Percentiles rank a stretch among this genome's conserved stretches.
These are phyloP conservation scores for Mesorhabditis belari DNA, from an alignment of 2,888 invertebrate genomes.

Conservation along the genomic window DNA sequence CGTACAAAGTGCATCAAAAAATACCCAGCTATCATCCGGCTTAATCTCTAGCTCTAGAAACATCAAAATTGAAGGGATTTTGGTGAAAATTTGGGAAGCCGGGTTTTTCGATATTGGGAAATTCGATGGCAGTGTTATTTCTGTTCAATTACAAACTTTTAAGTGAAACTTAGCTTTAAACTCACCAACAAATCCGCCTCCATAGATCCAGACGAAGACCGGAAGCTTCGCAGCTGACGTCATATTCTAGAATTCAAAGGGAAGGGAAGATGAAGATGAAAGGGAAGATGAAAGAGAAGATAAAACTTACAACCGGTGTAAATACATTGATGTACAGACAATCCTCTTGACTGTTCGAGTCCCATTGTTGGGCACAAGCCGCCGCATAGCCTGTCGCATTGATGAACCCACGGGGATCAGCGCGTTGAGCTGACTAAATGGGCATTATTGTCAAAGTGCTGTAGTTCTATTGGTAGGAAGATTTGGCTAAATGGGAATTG, in stretches of 20 bases:
- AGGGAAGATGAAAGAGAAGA: not conserved
- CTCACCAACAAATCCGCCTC: constrained; percentile 20
- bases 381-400: constrained; percentile 11
- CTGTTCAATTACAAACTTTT: too few species aligned
- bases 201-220: constrained; percentile 21
- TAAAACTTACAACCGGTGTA: constrained; percentile 14
- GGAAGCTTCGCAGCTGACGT: constrained; percentile 14
- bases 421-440: constrained; percentile 9
- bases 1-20: too few species aligned
- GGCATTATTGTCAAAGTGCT: not conserved
- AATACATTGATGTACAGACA: constrained; percentile 23
- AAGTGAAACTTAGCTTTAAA: too few species aligned
- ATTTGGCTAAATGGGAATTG: not conserved
- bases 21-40: too few species aligned
- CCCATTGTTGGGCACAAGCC: not conserved
- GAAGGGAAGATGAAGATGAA: constrained; percentile 9
- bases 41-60: too few species aligned
- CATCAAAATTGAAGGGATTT: too few species aligned
- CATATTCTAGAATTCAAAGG: constrained; percentile 8
- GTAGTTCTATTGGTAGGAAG: not conserved
- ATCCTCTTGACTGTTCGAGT: constrained; percentile 10
- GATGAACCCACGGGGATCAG: constrained; percentile 12
- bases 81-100: too few species aligned
- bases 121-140: too few species aligned
- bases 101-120: too few species aligned